Evolutionary conservation across 1,140 invertebrate genomes (phyloP).

Genomic region (Penaeus vannamei): DNA sequence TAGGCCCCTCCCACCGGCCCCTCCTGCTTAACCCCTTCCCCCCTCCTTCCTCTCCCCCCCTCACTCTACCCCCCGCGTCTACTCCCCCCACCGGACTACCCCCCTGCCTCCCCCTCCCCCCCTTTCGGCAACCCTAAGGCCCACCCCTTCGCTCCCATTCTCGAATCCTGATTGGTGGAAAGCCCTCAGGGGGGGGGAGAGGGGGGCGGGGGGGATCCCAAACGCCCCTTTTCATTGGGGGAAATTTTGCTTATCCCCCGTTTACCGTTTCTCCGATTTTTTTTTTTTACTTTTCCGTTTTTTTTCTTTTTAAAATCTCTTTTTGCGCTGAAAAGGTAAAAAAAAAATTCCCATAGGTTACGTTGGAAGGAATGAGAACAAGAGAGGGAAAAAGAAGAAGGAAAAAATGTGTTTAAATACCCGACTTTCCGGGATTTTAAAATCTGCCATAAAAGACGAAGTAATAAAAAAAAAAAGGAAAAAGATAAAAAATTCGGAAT

Average conservation of each 20-base stretch:
- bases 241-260: neutral
- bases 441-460: no score
- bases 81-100: slow-evolving; percentile 7
- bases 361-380: neutral
- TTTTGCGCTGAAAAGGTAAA: slow-evolving; percentile 25
- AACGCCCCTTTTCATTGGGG: slow-evolving; percentile 3
- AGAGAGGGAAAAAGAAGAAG: slow-evolving; percentile 10
- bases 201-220: neutral
- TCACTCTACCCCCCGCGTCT: slow-evolving; percentile 39
- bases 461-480: no score
- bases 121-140: neutral
- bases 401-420: slow-evolving; percentile 31
- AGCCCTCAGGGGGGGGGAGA: neutral
- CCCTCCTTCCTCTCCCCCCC: neutral
- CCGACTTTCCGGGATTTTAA: neutral
- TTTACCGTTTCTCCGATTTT: neutral
- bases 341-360: slow-evolving; percentile 23
- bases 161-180: slow-evolving; percentile 56
- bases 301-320: neutral
- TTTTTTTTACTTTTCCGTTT: neutral
- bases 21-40: neutral
- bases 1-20: slow-evolving; percentile 46
- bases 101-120: slow-evolving; percentile 1
- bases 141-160: slow-evolving; percentile 18
- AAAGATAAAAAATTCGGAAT: no score